These are phyloP conservation scores for Steinernema khuongi DNA, from an alignment of 1,140 invertebrate species.

Conservation along the genomic window DNA sequence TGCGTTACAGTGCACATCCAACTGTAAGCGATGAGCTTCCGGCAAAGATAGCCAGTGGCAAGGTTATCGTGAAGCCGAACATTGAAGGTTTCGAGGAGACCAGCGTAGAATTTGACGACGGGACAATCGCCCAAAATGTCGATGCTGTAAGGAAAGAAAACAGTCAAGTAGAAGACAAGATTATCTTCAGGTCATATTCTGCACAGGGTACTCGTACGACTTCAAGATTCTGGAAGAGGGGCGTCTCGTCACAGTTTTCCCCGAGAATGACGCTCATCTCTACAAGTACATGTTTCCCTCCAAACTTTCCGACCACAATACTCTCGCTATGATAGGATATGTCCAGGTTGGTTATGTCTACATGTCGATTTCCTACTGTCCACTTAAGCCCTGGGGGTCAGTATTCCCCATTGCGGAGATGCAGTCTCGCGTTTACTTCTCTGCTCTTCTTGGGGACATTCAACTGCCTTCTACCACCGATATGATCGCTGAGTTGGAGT, in stretches of 20 bases:
- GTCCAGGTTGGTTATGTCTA: conserved; percentile 1
- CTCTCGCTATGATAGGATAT: conserved; percentile 1
- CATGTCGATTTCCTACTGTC: too few relatives aligned
- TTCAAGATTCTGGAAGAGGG: background rate
- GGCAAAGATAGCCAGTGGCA: conserved; percentile 61
- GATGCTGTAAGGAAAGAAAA: conserved; percentile 26
- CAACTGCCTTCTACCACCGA: background rate
- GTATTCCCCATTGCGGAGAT: background rate
- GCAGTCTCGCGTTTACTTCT: background rate
- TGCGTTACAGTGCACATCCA: conserved; percentile 55
- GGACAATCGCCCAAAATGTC: conserved; percentile 36
- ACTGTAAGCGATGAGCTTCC: conserved; percentile 63
- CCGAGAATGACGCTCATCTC: conserved; percentile 2
- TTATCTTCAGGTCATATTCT: background rate
- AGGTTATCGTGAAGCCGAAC: conserved; percentile 58
- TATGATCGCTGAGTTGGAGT: background rate
- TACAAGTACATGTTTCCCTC: background rate
- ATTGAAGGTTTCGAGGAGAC: conserved; percentile 56
- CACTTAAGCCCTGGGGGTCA: background rate
- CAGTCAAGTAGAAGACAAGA: background rate
- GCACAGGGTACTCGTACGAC: background rate
- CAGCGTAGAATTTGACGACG: conserved; percentile 60
- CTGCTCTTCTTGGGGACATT: background rate
- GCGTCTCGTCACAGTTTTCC: background rate
- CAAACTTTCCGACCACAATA: conserved; percentile 2